Conservation (phyloP, 2,113 vertebrate species). For the Actenoides lindsayi region DNA sequence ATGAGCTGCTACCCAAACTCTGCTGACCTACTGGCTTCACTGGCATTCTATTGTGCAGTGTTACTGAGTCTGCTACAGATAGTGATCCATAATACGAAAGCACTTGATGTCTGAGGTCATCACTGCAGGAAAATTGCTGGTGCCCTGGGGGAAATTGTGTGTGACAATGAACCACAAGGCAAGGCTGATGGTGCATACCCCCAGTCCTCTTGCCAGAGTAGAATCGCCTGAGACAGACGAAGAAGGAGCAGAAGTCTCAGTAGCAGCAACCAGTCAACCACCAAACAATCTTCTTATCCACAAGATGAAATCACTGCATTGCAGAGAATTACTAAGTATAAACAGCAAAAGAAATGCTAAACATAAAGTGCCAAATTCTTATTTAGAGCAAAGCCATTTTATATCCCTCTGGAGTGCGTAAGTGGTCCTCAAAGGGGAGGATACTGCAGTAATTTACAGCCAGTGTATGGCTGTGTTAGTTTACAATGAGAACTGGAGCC, state of each 20-base stretch:
- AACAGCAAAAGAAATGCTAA: background rate
- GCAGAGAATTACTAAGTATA: background rate
- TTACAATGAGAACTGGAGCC: background rate
- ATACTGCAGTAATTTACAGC: background rate
- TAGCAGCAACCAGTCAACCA: background rate
- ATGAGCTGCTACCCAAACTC: background rate
- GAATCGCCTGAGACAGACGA: background rate
- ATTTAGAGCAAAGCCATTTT: background rate
- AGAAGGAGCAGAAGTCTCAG: background rate
- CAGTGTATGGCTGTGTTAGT: background rate
- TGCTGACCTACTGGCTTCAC: constrained; percentile 8
- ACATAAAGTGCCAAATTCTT: background rate
- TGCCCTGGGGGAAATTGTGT: background rate
- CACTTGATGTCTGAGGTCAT: background rate
- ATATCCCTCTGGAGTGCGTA: background rate
- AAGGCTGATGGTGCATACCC: background rate
- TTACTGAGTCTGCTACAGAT: background rate
- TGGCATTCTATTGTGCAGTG: background rate
- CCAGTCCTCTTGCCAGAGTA: accelerated
- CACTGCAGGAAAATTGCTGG: background rate
- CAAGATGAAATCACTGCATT: background rate
- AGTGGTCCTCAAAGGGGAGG: background rate
- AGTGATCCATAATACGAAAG: background rate
- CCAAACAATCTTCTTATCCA: background rate
- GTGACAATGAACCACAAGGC: background rate